phyloP scores from a whole-genome alignment of 2,797 vertebrate species.

The Australoheros facetus region DNA sequence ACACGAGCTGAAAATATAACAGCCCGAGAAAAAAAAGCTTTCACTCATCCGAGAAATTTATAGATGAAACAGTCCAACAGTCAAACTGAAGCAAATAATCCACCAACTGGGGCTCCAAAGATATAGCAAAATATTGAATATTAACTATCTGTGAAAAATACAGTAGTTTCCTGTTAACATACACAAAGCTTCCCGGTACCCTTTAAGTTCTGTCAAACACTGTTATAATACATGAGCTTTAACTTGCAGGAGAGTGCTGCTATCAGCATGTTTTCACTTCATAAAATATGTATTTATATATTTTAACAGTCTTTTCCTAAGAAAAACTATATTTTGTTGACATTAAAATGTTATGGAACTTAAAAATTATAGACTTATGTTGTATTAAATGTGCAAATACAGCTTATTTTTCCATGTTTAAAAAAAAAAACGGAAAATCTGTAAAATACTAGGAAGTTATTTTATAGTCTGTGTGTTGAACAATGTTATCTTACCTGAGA shows the following conservation, averaged over 20 bases:
- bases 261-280: not conserved
- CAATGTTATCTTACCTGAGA: constrained; percentile 77
- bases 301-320: too few species aligned
- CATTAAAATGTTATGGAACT: not conserved
- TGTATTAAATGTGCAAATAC: not conserved
- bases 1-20: not conserved
- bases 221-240: not conserved
- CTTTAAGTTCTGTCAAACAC: not conserved
- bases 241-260: not conserved
- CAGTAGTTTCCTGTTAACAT: not conserved
- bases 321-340: not conserved
- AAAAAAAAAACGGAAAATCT: not conserved
- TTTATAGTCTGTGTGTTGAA: not conserved
- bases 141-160: not conserved
- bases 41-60: not conserved
- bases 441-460: not conserved
- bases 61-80: not conserved
- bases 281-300: not conserved
- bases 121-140: not conserved
- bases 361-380: not conserved
- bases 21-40: not conserved
- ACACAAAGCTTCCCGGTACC: not conserved
- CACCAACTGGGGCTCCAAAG: not conserved
- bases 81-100: not conserved
- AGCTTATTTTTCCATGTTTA: not conserved